Percentiles rank a stretch among this genome's conserved stretches.
Conservation (phyloP, 2,888 invertebrate species). For the Ornithoptera priamus region DNA sequence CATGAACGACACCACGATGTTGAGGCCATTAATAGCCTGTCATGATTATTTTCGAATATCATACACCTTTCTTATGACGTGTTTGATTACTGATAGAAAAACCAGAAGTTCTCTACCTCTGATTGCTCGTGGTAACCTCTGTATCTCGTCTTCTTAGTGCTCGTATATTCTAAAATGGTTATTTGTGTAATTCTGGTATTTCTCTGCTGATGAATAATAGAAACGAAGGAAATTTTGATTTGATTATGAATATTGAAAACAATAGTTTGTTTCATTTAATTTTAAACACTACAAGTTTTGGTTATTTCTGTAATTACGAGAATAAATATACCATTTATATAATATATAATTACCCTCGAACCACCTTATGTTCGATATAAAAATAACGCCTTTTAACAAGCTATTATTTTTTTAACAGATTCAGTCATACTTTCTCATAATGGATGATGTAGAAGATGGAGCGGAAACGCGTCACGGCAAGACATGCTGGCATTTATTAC, state of each 20-base stretch:
- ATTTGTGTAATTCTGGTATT: neutral
- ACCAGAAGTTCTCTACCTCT: too few relatives aligned
- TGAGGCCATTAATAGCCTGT: too few relatives aligned
- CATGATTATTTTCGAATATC: too few relatives aligned
- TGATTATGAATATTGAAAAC: too few relatives aligned
- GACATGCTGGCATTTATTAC: slow-evolving; percentile 92
- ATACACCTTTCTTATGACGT: too few relatives aligned
- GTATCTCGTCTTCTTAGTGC: too few relatives aligned
- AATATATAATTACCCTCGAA: neutral
- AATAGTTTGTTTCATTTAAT: neutral
- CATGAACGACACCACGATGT: too few relatives aligned
- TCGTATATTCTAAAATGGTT: neutral
- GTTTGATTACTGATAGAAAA: too few relatives aligned
- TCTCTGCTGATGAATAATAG: neutral
- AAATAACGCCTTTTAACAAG: neutral
- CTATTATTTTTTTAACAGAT: slow-evolving; percentile 76
- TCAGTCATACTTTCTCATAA: slow-evolving; percentile 91
- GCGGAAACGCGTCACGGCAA: slow-evolving; percentile 91
- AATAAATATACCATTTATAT: neutral
- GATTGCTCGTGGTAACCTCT: too few relatives aligned
- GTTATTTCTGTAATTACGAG: too few relatives aligned
- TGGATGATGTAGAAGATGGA: slow-evolving; percentile 96
- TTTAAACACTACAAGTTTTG: too few relatives aligned
- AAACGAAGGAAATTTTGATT: neutral
- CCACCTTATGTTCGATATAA: neutral